Evolutionary conservation across 2,797 vertebrate species (phyloP).

Genomic region (Enteromius argenteus): DNA sequence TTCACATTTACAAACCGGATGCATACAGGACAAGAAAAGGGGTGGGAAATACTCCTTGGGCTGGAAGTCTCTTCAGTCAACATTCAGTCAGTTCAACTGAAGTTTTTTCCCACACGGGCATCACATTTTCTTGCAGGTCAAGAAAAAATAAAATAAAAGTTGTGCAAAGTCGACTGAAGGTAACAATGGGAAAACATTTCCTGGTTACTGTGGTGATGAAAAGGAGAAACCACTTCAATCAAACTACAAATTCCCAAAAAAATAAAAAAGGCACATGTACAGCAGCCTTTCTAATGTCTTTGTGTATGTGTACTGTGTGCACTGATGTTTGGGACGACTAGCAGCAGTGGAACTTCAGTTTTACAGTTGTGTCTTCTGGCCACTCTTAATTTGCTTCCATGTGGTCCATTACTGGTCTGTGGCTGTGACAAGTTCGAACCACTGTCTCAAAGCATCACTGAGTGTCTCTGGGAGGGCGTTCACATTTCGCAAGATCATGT

Average conservation of each 20-base stretch:
- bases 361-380: constrained; percentile 60
- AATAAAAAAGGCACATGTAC: constrained; percentile 79
- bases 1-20: constrained; percentile 56
- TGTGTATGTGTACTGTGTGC: constrained; percentile 20
- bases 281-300: constrained; percentile 62
- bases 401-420: constrained; percentile 75
- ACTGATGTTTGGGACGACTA: constrained; percentile 50
- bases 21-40: constrained; percentile 19
- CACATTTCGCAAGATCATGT: constrained; percentile 92
- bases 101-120: constrained; percentile 57
- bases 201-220: constrained; percentile 56
- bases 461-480: constrained; percentile 93
- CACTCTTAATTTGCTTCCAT: constrained; percentile 51
- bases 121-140: constrained; percentile 64
- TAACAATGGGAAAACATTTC: constrained; percentile 57
- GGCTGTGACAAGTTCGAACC: constrained; percentile 95
- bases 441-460: constrained; percentile 94
- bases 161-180: constrained; percentile 72
- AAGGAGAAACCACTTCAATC: constrained; percentile 64
- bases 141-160: constrained; percentile 40
- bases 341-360: constrained; percentile 65
- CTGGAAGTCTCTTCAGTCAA: constrained; percentile 66
- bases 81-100: constrained; percentile 60
- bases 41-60: constrained; percentile 56
- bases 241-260: constrained; percentile 66